These are phyloP conservation scores for Psilopsiagon aymara DNA, from an alignment of 2,113 vertebrate genomes.

Conservation along the genomic window DNA sequence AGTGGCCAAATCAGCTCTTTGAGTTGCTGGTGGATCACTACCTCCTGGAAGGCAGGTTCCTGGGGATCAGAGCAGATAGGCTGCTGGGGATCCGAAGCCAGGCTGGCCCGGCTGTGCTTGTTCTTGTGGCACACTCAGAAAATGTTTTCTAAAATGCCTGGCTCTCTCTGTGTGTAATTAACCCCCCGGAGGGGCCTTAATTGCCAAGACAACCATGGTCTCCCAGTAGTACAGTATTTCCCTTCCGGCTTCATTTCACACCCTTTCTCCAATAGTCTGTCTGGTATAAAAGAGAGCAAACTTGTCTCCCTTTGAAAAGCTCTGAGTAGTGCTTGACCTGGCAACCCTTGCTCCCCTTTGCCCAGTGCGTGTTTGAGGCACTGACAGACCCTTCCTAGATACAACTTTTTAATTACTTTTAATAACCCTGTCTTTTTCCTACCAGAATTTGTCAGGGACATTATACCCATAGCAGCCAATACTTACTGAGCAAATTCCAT, in stretches of 20 bases:
- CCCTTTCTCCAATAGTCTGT: neutral
- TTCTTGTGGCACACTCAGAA: constrained; percentile 12
- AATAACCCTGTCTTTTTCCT: neutral
- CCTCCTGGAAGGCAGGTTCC: neutral
- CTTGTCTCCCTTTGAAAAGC: constrained; percentile 55
- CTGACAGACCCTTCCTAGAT: neutral
- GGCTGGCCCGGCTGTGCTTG: neutral
- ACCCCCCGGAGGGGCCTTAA: constrained; percentile 57
- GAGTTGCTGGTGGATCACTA: neutral
- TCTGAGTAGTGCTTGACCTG: constrained; percentile 26
- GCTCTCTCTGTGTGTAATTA: constrained; percentile 54
- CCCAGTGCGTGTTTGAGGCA: neutral
- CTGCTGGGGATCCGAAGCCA: neutral
- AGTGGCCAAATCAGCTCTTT: neutral
- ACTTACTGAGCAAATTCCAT: neutral
- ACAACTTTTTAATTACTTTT: neutral
- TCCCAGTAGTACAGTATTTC: constrained; percentile 36
- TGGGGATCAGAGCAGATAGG: neutral
- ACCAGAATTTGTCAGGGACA: neutral
- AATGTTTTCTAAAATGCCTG: neutral
- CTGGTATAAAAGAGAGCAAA: constrained; percentile 27
- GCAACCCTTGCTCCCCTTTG: neutral
- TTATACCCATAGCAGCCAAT: neutral
- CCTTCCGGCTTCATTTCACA: constrained; percentile 49
- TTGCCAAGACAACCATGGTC: constrained; percentile 19